Evolutionary conservation across 2,797 vertebrate species (phyloP), one percentile per base, ranked within the genome.

Genomic region (Coccyzus lansbergi): DNA sequence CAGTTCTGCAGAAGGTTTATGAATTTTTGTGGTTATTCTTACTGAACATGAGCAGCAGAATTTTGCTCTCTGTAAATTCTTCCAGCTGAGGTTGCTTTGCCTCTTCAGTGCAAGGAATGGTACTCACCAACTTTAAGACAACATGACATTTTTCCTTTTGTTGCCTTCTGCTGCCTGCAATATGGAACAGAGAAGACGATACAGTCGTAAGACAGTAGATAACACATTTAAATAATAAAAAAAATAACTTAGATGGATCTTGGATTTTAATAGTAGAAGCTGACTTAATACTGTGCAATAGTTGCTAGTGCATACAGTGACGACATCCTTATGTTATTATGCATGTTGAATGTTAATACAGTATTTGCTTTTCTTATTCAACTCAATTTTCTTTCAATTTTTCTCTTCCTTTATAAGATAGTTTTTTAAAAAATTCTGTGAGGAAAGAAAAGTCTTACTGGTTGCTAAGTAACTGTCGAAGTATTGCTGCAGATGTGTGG

Each of bases 391-490:
- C 63, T 92, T 92, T 70, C 69, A 91, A 56, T 87, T 93, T 88
- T 95, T 92, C 52, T 82, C 52, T 88, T 92, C 84, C 63, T 88
- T 87, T 90, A 79, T 62, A 65, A 64, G 25, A 67, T 89, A 70
- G 34, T 42, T 51, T 91, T 46, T 63, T 88, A 65, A n/a, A n/a
- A 9, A 22, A 36, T 67, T 83, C 34, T 79, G 19, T 60, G 31
- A 83, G 46, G 48, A 83, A 86, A 80, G 69, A 49, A 86, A 86
- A 87, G 60, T 58, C 75, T 78, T 81, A 62, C 46, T 90, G 40
- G 96, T 97, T 97, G 96, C 95, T 96, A 95, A 93, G 96, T 93
- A 97, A 97, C 96, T 55, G 53, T 65, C 85, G 87, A 67, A 75
- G 60, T 78, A 90, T 63, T 86, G 70, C 68, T 87, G 59, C 72